phyloP scores from a whole-genome alignment of 2,113 vertebrate species.

The Mobula hypostoma region DNA sequence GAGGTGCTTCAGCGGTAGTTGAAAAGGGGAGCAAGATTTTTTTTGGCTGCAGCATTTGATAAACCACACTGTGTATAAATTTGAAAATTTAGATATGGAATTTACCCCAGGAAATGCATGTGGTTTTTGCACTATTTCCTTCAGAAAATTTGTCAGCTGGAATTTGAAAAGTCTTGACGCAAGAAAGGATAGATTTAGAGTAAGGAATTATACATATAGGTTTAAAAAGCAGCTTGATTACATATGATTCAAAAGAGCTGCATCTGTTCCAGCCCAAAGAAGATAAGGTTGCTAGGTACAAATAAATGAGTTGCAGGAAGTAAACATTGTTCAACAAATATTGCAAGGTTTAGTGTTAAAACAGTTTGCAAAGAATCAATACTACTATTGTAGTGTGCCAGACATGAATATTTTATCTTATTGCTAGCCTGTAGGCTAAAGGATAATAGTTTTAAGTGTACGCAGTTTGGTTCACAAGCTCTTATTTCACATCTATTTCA shows the following conservation, averaged over 20 bases:
- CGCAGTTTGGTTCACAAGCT: background rate
- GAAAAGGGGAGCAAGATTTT: background rate
- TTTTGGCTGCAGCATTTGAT: background rate
- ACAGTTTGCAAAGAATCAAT: background rate
- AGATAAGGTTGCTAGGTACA: background rate
- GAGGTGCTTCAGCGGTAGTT: background rate
- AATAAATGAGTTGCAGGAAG: background rate
- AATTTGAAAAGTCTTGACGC: background rate
- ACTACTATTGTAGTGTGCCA: background rate
- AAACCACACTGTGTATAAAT: background rate
- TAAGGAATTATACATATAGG: background rate
- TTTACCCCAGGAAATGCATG: background rate
- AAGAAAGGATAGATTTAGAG: background rate
- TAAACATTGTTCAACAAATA: background rate
- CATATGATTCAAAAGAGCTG: background rate
- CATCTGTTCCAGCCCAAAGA: background rate
- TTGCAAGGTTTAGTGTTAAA: background rate
- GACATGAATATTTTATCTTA: background rate
- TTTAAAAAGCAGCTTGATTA: background rate
- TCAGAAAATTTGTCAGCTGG: background rate
- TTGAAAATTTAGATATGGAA: background rate
- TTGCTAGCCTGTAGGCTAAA: background rate
- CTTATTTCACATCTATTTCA: conserved; percentile 15
- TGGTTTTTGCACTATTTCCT: background rate
- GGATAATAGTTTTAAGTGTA: conserved; percentile 4